These are phyloP conservation scores for Mythimna ferrago DNA, from an alignment of 2,888 invertebrate species.

Conservation along the genomic window DNA sequence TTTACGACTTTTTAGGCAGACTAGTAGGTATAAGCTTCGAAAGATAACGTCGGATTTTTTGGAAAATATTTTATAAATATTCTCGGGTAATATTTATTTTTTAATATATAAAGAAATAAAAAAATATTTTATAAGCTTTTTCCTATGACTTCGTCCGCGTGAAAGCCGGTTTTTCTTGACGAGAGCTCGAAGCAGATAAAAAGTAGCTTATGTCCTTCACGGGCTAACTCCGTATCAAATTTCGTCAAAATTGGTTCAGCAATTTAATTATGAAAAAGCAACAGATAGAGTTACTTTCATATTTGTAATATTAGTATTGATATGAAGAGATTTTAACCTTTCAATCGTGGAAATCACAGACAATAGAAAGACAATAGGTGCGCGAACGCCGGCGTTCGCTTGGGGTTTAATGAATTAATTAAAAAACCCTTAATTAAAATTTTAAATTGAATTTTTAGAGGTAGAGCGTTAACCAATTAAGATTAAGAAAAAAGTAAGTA, in stretches of 20 bases:
- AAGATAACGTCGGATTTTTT: background rate
- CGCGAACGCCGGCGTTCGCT: no score
- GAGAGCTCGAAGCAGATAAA: no score
- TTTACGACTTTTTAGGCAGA: background rate
- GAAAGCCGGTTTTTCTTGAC: no score
- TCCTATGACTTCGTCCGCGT: no score
- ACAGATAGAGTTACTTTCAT: no score
- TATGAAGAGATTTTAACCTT: background rate
- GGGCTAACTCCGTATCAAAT: no score
- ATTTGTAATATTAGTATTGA: background rate
- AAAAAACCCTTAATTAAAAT: slow-evolving; percentile 3
- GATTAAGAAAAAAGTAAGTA: background rate
- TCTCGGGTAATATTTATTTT: background rate
- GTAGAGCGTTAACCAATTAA: background rate
- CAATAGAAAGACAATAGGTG: no score
- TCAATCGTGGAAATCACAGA: no score
- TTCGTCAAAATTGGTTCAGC: no score
- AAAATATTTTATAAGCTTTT: background rate
- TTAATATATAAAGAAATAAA: background rate
- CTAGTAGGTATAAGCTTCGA: background rate
- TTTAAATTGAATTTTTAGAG: background rate
- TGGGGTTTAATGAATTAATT: no score
- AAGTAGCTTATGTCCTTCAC: no score
- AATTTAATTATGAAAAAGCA: no score
- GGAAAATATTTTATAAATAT: background rate